Conservation (phyloP, 1,140 invertebrate species). For the Lasaia peninsularis region DNA sequence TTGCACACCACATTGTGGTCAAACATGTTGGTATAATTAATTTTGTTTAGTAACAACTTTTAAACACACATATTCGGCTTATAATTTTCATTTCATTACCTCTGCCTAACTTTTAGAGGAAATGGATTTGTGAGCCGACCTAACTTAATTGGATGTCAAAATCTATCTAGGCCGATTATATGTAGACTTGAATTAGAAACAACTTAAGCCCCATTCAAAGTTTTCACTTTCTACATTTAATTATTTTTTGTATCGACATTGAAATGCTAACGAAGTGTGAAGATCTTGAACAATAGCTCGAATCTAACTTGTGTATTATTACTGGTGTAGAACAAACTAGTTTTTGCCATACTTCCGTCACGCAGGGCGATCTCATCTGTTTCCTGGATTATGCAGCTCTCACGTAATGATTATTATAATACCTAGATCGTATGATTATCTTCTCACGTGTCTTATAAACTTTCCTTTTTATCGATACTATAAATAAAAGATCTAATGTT, state of each 20-base stretch:
- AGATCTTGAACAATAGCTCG: conserved; percentile 35
- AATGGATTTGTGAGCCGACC: too few relatives aligned
- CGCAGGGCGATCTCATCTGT: conserved; percentile 27
- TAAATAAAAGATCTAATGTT: too few relatives aligned
- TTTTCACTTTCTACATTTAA: conserved; percentile 10
- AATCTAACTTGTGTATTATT: conserved; percentile 27
- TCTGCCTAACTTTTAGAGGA: too few relatives aligned
- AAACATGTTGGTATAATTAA: too few relatives aligned
- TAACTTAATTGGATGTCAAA: too few relatives aligned
- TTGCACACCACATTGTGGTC: too few relatives aligned
- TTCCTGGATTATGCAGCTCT: conserved; percentile 18
- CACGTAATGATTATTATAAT: conserved; percentile 17
- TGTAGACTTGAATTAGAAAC: background rate
- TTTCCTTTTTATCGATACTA: background rate
- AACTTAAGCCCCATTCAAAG: background rate
- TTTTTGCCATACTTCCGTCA: conserved; percentile 42
- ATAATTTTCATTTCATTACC: too few relatives aligned
- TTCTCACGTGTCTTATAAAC: conserved; percentile 2
- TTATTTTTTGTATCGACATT: conserved; percentile 29
- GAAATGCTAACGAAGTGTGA: conserved; percentile 46
- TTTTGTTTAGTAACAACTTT: too few relatives aligned
- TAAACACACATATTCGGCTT: too few relatives aligned
- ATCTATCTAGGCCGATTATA: too few relatives aligned
- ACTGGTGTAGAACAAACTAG: conserved; percentile 30
- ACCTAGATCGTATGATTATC: conserved; percentile 1